A percentile compares a stretch with the other conserved stretches of the same genome.
Evolutionary conservation across 2,888 invertebrate genomes (phyloP).

Genomic region (Apotomis capreana): DNA sequence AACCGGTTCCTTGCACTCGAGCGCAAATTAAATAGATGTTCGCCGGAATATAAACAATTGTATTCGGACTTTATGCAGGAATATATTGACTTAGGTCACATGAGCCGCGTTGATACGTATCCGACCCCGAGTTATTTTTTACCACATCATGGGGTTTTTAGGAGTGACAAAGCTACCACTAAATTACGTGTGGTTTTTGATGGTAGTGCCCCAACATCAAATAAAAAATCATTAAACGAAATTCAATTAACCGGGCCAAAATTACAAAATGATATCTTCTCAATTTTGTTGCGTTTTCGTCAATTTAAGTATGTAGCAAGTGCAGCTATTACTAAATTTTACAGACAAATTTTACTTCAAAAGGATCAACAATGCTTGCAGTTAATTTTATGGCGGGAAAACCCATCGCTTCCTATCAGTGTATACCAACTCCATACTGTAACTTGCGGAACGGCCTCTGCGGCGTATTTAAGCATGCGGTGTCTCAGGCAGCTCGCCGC

Average conservation of each 20-base stretch:
- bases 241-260: constrained; percentile 48
- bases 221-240: constrained; percentile 47
- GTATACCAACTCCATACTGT: constrained; percentile 44
- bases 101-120: constrained; percentile 41
- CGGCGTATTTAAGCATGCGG: constrained; percentile 52
- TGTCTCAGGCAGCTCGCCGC: constrained; percentile 51
- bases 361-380: constrained; percentile 50
- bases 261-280: constrained; percentile 49
- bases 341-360: constrained; percentile 49
- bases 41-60: constrained; percentile 35
- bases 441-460: constrained; percentile 48
- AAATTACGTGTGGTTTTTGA: constrained; percentile 45
- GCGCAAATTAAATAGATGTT: constrained; percentile 39
- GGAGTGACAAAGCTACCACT: constrained; percentile 40
- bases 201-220: constrained; percentile 40
- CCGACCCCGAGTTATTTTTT: constrained; percentile 41
- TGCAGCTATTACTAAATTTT: constrained; percentile 49
- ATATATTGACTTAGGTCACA: constrained; percentile 39
- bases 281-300: constrained; percentile 45
- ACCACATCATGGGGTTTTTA: constrained; percentile 44
- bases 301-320: constrained; percentile 48
- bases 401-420: constrained; percentile 43
- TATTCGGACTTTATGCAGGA: constrained; percentile 29
- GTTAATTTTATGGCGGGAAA: constrained; percentile 54
- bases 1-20: constrained; percentile 44